Evolutionary conservation across 2,113 vertebrate genomes (phyloP).

Genomic region (Gymnocephalus cernua): DNA sequence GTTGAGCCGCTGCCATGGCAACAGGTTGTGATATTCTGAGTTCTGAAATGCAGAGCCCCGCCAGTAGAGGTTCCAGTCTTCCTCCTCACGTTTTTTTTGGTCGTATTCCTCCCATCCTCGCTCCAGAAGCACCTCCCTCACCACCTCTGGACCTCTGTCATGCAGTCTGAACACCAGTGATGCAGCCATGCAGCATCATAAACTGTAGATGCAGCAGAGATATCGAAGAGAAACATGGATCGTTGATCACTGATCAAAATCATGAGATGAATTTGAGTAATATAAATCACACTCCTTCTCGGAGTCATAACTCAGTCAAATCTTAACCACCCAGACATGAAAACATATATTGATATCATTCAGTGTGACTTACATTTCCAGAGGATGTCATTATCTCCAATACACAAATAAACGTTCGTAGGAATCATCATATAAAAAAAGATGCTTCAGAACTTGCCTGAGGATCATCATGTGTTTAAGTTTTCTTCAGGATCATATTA

Average conservation of each 20-base stretch:
- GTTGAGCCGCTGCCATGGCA: slow-evolving; percentile 88
- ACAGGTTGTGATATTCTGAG: slow-evolving; percentile 76
- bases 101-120: slow-evolving; percentile 85
- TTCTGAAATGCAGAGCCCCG: slow-evolving; percentile 78
- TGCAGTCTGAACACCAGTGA: slow-evolving; percentile 84
- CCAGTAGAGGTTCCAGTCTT: slow-evolving; percentile 89
- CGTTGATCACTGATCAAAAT: neutral
- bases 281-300: neutral
- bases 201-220: neutral
- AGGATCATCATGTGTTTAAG: neutral
- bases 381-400: neutral
- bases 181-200: slow-evolving; percentile 52
- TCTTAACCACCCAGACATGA: neutral
- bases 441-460: neutral
- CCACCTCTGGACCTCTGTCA: slow-evolving; percentile 73
- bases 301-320: neutral
- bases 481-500: neutral
- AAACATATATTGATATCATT: neutral
- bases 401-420: neutral
- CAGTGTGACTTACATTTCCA: neutral
- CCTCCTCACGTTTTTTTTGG: slow-evolving; percentile 56
- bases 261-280: neutral
- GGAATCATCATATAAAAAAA: neutral
- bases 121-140: slow-evolving; percentile 87
- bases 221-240: neutral